Percentiles rank a stretch among this genome's conserved stretches.
These are phyloP conservation scores for Corvus hawaiiensis DNA, from an alignment of 2,113 vertebrate genomes.

Conservation along the genomic window DNA sequence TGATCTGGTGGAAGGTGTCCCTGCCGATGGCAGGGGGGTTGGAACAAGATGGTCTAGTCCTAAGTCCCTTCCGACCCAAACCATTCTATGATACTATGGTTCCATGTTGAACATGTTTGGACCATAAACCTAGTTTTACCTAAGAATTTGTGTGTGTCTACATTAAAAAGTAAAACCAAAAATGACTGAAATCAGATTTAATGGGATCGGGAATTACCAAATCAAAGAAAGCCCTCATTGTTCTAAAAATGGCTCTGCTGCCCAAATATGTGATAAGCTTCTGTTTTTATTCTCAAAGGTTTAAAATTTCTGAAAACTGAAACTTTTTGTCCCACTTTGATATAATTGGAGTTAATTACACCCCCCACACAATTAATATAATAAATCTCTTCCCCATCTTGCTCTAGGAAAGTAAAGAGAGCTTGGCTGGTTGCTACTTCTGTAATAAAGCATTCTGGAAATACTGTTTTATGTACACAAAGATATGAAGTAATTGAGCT, in stretches of 20 bases:
- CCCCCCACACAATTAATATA: background rate
- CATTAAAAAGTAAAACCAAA: background rate
- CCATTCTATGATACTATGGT: background rate
- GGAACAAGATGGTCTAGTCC: background rate
- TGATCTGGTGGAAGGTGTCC: background rate
- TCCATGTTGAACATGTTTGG: background rate
- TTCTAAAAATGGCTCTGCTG: background rate
- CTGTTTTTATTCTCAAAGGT: background rate
- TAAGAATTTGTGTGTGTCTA: background rate
- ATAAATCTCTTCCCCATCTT: background rate
- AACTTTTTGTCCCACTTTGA: background rate
- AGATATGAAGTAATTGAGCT: constrained; percentile 12
- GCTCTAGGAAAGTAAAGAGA: background rate
- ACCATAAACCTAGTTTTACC: background rate
- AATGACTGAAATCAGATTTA: background rate
- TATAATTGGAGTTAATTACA: background rate
- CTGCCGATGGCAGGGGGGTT: background rate
- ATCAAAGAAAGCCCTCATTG: background rate
- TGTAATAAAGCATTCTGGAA: background rate
- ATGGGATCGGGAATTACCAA: background rate
- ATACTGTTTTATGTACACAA: background rate
- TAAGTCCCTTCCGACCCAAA: background rate
- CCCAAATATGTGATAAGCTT: background rate
- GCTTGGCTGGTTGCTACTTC: background rate
- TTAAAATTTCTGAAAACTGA: background rate